These are phyloP conservation scores for Athalia circularis DNA, from an alignment of 2,888 invertebrate species.

Conservation along the genomic window DNA sequence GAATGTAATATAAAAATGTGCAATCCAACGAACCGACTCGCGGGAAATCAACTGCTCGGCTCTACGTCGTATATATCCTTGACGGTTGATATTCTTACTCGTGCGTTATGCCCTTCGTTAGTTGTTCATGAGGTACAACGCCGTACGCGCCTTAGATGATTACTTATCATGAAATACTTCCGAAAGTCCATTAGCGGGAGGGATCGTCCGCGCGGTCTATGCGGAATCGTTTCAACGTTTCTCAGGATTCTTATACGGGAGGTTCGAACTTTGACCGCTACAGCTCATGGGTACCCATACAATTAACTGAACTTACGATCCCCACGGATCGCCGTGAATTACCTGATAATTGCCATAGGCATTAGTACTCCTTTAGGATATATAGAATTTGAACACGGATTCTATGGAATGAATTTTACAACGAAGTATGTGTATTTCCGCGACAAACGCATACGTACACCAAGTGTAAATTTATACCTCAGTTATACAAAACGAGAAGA, in stretches of 20 bases:
- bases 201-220: conserved; percentile 10
- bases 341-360: too few relatives aligned
- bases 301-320: not conserved
- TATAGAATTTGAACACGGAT: too few relatives aligned
- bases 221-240: conserved; percentile 29
- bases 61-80: conserved; percentile 16
- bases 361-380: too few relatives aligned
- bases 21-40: not conserved
- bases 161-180: conserved; percentile 37
- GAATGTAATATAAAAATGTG: conserved; percentile 18
- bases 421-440: too few relatives aligned
- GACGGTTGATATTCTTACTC: conserved; percentile 16
- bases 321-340: not conserved
- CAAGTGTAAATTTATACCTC: too few relatives aligned
- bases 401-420: too few relatives aligned
- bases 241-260: conserved; percentile 8
- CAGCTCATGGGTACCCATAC: not conserved
- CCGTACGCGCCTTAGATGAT: conserved; percentile 26
- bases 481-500: too few relatives aligned
- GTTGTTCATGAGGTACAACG: not conserved
- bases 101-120: conserved; percentile 30
- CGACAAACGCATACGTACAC: too few relatives aligned
- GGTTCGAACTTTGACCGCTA: conserved; percentile 39
- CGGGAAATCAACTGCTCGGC: conserved; percentile 27
- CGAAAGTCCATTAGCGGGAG: conserved; percentile 41